These are phyloP conservation scores for Azemiops feae DNA, from an alignment of 2,113 vertebrate genomes.

Conservation along the genomic window DNA sequence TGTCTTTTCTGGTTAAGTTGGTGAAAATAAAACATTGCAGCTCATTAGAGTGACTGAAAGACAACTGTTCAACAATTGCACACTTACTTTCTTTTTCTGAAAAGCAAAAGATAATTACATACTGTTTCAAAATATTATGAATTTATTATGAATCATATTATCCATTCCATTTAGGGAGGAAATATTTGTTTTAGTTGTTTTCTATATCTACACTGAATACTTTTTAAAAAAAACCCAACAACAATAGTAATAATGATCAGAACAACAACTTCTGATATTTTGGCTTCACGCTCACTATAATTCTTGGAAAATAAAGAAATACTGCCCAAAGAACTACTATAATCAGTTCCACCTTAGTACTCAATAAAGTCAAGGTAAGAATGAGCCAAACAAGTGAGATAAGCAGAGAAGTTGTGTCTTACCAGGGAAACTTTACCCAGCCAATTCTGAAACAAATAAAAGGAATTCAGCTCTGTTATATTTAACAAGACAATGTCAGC, in stretches of 20 bases:
- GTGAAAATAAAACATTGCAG: constrained; percentile 51
- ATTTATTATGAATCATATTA: background rate
- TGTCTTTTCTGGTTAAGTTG: constrained; percentile 60
- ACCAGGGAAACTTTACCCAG: constrained; percentile 40
- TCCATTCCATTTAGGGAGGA: constrained; percentile 12
- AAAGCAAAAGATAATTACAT: constrained; percentile 23
- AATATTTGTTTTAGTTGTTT: constrained; percentile 33
- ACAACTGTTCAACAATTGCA: constrained; percentile 17
- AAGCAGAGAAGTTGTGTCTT: constrained; percentile 45
- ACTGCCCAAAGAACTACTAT: constrained; percentile 46
- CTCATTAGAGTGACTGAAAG: constrained; percentile 32
- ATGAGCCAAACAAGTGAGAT: constrained; percentile 24
- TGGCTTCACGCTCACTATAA: constrained; percentile 55
- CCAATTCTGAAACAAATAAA: background rate
- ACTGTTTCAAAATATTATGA: background rate
- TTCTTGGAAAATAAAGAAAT: constrained; percentile 54
- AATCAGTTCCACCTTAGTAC: constrained; percentile 39
- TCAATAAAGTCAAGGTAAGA: constrained; percentile 42
- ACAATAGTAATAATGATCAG: constrained; percentile 45
- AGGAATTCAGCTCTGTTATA: constrained; percentile 30
- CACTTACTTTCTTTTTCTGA: background rate
- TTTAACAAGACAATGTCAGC: background rate
- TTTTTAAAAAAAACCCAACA: constrained; percentile 31
- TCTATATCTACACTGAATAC: constrained; percentile 22
- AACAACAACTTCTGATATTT: constrained; percentile 46